Evolutionary conservation across 2,888 invertebrate genomes (phyloP), one percentile per base, ranked within the genome.

Genomic region (Caenorhabditis macrosperma): DNA sequence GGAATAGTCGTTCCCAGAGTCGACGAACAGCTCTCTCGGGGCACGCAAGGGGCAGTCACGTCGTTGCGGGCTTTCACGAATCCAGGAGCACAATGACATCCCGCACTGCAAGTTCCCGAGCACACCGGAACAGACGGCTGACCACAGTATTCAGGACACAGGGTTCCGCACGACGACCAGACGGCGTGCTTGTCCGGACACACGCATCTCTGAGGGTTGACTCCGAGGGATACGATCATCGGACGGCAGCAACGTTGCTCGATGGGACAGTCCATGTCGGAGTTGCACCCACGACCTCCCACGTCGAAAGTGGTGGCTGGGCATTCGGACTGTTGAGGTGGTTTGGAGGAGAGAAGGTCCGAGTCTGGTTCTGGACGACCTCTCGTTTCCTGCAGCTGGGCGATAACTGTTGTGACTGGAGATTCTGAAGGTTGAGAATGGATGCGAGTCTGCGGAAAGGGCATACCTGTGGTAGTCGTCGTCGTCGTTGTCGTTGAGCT

Each of bases 121-220:
- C 86, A 86, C 9, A 86, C 84, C 0, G 86, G 86, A 35, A 84
- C 78, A 1, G 83, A 75, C 6, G 82, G 82, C 26, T 83, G 82
- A 12, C 84, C 83, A 64, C 86, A 86, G 48, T 86, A 86, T 33
- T 86, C 86, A 6, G 86, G 86, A 66, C 86, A 86, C 7, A 85
- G 63, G 1, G 81, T 85, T 15, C 85, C 86, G 59, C 86, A 86
- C 0, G 75, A 68, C 10, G 75, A 82, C 84, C 84, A 86, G 1
- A 85, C 84, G 7, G 86, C 82, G 17, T 85, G 71, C 17, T 82
- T 74, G 61, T 86, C 86, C 5, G 81, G 81, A 30, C 86, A 86
- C 1, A 82, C 74, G 24, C 86, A 86, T 52, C 86, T 64, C 57
- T 86, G 86, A 24, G 86, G 85, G 20, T 67, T 72, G 7, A 82